Base-by-base conservation (phyloP, 2,888 invertebrate genomes). In the Allacma fusca region DNA sequence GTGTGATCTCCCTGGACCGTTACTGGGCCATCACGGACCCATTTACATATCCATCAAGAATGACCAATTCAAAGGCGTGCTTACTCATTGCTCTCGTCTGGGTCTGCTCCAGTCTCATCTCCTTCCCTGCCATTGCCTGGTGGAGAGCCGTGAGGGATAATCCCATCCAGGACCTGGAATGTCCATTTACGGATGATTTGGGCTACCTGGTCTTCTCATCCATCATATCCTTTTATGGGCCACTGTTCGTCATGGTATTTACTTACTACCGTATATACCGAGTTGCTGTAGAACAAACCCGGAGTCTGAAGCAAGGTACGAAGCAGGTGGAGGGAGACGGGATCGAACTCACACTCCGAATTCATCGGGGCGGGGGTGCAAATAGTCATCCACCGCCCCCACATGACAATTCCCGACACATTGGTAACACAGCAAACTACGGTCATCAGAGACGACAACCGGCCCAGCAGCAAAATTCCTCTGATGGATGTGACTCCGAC, bases 11-110 rank as follows among this genome's bases (percentile, higher is more conserved):
- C 0, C 87, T 98, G 85, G 98, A 98, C 87, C 91, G 97, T 23
- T 99, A 98, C 87, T 97, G 98, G 97, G 98, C 98, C 67, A 98
- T 98, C 81, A 97, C 97, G 19, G 97, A 98, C 88, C 98, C 99
- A 0, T 97, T 99, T 83, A 95, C 95, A 69, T 99, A 99, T 88
- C 97, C 98, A 0, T 94, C 94, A 88, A 90, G 93, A 81, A 98
- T 99, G 95, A 96, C 95, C 29, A 91, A 94, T 62, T 91, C 92
- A 78, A 90, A 95, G 78, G 96, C 97, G 0, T 92, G 92, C 2
- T 90, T 94, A 29, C 90, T 98, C 12, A 98, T 99, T 80, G 94
- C 94, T 0, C 92, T 93, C 9, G 97, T 98, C 7, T 99, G 98
- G 98, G 91, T 98, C 50, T 96, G 97, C 87, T 97, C 98, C 19